Base-by-base conservation (phyloP, 2,888 invertebrate genomes). In the Altica lythri region DNA sequence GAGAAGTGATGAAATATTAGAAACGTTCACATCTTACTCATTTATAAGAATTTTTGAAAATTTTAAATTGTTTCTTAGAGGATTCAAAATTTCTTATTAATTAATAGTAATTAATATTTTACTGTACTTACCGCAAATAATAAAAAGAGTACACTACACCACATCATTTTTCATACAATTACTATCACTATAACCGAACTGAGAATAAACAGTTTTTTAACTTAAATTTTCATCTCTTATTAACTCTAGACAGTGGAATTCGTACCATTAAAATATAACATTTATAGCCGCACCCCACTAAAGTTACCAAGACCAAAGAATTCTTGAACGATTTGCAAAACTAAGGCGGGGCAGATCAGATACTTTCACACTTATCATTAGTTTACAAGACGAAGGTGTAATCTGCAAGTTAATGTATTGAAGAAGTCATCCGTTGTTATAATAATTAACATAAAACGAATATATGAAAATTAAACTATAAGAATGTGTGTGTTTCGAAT, bases 221-320 rank as follows among this genome's bases (percentile, higher is more conserved):
- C n/a, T 9, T 14, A 14, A 19, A 25, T 2, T 49, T 10, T 49
- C 40, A 40, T 49, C 17, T 32, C 49, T 22, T 32, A 30, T 32
- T 42, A 38, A 40, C 5, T 13, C 22, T 10, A 30, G 10, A 40
- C 22, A 35, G 12, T 40, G 49, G 49, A 49, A 49, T 42, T 40
- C 19, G 17, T 34, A 42, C 25, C 30, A 49, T 32, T 49, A 40
- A 22, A 49, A 29, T 32, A 22, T 40, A 40, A 34, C 42, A 35
- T 55, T 51, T 65, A 67, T 60, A 51, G 62, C 61, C 65, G 59
- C 65, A 65, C 67, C 67, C 67, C 67, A 64, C 67, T 67, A 18
- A 16, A n/a, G n/a, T n/a, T n/a, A n/a, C n/a, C n/a, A n/a, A n/a
- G n/a, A n/a, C n/a, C n/a, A 34, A 32, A 53, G 57, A 54, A 60